Conservation (phyloP, 2,113 vertebrate genomes). For the Corapipo altera region DNA sequence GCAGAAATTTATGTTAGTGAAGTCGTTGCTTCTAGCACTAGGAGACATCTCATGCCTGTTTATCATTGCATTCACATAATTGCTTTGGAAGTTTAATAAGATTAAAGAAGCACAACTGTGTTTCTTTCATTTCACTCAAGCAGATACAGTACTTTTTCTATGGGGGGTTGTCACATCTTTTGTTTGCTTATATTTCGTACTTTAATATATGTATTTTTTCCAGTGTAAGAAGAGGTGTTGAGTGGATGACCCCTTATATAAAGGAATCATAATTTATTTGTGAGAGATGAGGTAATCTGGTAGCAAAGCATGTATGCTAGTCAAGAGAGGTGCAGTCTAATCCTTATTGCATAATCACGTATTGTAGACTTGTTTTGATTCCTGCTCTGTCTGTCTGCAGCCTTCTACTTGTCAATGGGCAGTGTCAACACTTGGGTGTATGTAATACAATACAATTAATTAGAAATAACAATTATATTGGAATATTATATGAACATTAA, state of each 20-base stretch:
- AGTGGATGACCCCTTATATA: neutral
- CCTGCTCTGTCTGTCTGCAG: neutral
- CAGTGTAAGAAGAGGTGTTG: neutral
- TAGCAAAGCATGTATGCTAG: neutral
- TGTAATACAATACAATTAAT: neutral
- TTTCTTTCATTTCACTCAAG: neutral
- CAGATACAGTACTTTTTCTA: neutral
- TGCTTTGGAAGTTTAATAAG: slow-evolving; percentile 1
- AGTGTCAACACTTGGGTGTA: neutral
- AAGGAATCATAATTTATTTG: neutral
- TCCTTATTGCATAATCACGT: neutral
- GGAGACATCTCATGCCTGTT: neutral
- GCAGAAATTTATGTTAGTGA: neutral
- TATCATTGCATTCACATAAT: neutral
- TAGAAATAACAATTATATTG: neutral
- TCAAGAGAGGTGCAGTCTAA: neutral
- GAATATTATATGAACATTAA: neutral
- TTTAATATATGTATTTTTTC: neutral
- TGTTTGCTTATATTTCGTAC: neutral
- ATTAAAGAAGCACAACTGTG: neutral
- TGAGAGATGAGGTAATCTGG: neutral
- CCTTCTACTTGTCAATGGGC: neutral
- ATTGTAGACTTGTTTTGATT: neutral
- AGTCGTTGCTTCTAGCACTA: neutral
- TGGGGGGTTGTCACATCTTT: neutral